Conservation (phyloP, 2,888 invertebrate genomes). For the Morpho achilles region DNA sequence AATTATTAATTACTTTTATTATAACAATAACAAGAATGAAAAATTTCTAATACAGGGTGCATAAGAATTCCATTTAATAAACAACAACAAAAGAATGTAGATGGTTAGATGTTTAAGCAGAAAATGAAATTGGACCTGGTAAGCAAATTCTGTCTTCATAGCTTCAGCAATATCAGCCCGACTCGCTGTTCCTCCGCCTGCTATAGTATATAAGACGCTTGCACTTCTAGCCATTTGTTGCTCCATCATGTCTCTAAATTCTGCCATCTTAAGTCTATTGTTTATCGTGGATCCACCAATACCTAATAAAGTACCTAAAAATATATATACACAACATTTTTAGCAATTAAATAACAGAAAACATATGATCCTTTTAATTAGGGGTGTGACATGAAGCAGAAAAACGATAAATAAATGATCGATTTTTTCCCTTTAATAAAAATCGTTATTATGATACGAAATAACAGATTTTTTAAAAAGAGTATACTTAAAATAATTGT, state of each 20-base stretch:
- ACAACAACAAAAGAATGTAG: too few species aligned
- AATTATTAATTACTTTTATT: too few species aligned
- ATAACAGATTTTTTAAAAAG: too few species aligned
- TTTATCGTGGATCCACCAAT: constrained; percentile 83
- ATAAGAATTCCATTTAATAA: too few species aligned
- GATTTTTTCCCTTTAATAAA: too few species aligned
- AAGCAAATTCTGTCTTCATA: constrained; percentile 68
- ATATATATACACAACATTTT: background rate
- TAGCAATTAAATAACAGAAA: background rate
- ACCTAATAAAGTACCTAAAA: constrained; percentile 79
- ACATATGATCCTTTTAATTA: too few species aligned
- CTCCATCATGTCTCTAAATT: constrained; percentile 80
- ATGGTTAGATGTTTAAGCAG: too few species aligned
- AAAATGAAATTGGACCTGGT: constrained; percentile 46
- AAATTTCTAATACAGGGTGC: too few species aligned
- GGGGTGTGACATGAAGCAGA: too few species aligned
- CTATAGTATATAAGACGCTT: constrained; percentile 64
- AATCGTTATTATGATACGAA: too few species aligned
- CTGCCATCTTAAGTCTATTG: constrained; percentile 82
- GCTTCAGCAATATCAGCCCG: constrained; percentile 60
- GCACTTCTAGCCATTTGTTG: constrained; percentile 74
- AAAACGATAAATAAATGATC: too few species aligned
- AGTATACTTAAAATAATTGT: background rate
- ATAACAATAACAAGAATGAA: too few species aligned
- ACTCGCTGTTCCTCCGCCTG: constrained; percentile 54